These are phyloP conservation scores for Rotaria magnacalcarata DNA, from an alignment of 2,888 invertebrate species.

Conservation along the genomic window DNA sequence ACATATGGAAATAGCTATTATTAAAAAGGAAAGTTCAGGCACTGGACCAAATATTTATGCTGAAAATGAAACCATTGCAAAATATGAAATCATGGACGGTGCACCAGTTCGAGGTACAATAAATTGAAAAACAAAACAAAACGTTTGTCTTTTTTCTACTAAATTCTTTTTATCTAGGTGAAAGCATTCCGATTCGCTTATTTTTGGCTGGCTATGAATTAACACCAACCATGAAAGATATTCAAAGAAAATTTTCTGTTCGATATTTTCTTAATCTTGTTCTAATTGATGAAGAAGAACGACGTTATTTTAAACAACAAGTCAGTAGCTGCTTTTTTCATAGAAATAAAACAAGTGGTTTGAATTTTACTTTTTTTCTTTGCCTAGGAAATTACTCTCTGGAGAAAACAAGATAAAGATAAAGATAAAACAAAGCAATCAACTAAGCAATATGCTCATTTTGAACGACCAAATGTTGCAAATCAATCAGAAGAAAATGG, in stretches of 20 bases:
- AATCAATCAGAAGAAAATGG: not conserved
- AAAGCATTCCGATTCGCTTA: conserved; percentile 95
- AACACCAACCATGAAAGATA: conserved; percentile 97
- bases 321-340: conserved; percentile 48
- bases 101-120: conserved; percentile 77
- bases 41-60: conserved; percentile 83
- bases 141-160: no score
- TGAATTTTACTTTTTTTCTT: conserved; percentile 52
- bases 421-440: conserved; percentile 35
- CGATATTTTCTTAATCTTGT: conserved; percentile 95
- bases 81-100: conserved; percentile 99
- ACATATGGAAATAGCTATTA: conserved; percentile 99
- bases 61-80: conserved; percentile 97
- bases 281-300: conserved; percentile 95
- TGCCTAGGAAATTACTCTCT: conserved; percentile 79
- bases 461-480: not conserved
- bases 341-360: not conserved
- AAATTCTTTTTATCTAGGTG: conserved; percentile 60
- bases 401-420: conserved; percentile 82
- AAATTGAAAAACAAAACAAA: no score
- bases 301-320: conserved; percentile 97
- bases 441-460: conserved; percentile 7
- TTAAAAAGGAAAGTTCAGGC: conserved; percentile 92
- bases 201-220: conserved; percentile 96
- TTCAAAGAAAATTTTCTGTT: conserved; percentile 98